phyloP scores from a whole-genome alignment of 2,113 vertebrate genomes.

The Odontesthes bonariensis region DNA sequence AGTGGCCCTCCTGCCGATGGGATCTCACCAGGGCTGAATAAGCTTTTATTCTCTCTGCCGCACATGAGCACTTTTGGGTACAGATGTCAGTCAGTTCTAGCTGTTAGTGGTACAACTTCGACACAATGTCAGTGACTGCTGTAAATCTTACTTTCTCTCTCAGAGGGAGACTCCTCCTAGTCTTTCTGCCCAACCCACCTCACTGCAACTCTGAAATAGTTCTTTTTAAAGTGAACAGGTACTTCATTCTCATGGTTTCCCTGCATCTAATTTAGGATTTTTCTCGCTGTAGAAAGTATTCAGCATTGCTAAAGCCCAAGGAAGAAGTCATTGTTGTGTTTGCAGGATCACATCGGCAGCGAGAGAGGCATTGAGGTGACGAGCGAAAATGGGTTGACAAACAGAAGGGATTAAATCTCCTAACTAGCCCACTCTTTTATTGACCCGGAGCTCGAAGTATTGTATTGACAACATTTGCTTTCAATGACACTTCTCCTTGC shows the following conservation, averaged over 20 bases:
- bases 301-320: neutral
- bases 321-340: constrained; percentile 5
- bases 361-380: constrained; percentile 2
- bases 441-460: constrained; percentile 63
- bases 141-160: constrained; percentile 22
- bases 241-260: neutral
- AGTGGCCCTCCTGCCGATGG: constrained; percentile 36
- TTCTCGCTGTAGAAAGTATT: neutral
- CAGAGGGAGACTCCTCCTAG: constrained; percentile 22
- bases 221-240: no score
- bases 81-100: constrained; percentile 43
- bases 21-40: constrained; percentile 29
- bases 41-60: constrained; percentile 26
- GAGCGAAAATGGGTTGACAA: constrained; percentile 50
- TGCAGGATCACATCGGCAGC: neutral
- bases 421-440: constrained; percentile 60
- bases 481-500: constrained; percentile 42
- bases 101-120: constrained; percentile 43
- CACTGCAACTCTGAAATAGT: neutral
- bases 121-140: constrained; percentile 17
- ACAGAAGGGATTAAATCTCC: constrained; percentile 56
- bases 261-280: neutral
- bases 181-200: neutral
- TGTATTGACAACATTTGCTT: constrained; percentile 59
- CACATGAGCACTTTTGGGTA: constrained; percentile 36